These are phyloP conservation scores for Lycocerus yunnanus DNA, from an alignment of 2,888 invertebrate genomes.

Conservation along the genomic window DNA sequence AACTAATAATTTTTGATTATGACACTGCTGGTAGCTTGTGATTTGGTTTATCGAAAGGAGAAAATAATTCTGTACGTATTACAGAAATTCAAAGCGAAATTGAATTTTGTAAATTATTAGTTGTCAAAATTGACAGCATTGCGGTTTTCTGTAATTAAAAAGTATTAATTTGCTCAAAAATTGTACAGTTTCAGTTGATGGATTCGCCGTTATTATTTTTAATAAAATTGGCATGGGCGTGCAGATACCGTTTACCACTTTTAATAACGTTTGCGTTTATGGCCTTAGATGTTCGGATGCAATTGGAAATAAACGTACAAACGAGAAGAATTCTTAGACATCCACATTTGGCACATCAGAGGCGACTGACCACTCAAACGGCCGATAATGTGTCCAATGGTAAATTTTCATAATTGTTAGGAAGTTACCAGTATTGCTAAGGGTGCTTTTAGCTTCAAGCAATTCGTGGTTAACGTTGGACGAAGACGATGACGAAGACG, in stretches of 20 bases:
- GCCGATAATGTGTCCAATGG: background rate
- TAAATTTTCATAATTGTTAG: background rate
- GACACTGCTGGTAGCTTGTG: no score
- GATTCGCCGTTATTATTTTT: slow-evolving; percentile 63
- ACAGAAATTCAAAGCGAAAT: no score
- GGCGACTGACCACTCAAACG: background rate
- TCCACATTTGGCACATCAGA: background rate
- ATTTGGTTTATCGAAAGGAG: no score
- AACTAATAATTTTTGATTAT: no score
- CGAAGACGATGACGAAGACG: no score
- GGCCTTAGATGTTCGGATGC: slow-evolving; percentile 69
- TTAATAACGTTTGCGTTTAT: slow-evolving; percentile 69
- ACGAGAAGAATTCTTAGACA: slow-evolving; percentile 48
- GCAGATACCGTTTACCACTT: slow-evolving; percentile 68
- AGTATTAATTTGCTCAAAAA: background rate
- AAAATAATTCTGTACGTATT: no score
- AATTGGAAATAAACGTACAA: slow-evolving; percentile 69
- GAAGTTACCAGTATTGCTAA: background rate
- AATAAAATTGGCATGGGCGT: slow-evolving; percentile 73
- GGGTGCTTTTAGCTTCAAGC: slow-evolving; percentile 21
- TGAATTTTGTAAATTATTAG: background rate
- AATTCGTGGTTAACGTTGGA: no score
- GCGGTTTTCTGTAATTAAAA: background rate
- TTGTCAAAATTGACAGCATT: background rate
- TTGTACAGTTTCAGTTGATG: slow-evolving; percentile 6